Base-by-base conservation (phyloP, 2,113 vertebrate genomes). In the Balaeniceps rex region DNA sequence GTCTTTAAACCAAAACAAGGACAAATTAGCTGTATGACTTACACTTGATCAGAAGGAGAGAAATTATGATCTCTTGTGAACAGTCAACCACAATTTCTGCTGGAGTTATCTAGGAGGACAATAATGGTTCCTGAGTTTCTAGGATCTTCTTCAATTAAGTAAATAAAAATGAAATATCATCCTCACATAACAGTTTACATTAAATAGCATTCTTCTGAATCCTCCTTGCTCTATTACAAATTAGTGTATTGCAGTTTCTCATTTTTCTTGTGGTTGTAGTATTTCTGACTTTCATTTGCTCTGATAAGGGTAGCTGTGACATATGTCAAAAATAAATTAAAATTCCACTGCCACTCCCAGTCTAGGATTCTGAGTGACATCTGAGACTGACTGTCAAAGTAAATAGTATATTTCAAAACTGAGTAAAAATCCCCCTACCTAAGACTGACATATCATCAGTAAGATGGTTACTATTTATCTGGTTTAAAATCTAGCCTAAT, bases 381-480 rank as follows among this genome's bases (percentile, higher is more conserved):
- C 21, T 87, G 81, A 91, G 87, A 83, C 74, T 79, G 55, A 33
- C 38, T 94, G 83, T 76, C 70, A 65, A 85, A 89, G 21, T 66
- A 93, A 94, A 93, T 54, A 94, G 24, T 58, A 8, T 70, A 87
- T 87, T 94, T 95, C 61, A 92, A 87, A 92, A 89, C 18, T 28
- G 55, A 79, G 21, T 83, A 79, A 91, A 97, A 95, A 72, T 85
- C 11, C 23, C 54, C 8, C 28, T 74, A 44, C 47, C 40, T 65
- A 70, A 76, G 63, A 51, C 36, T 76, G 77, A 70, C 44, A 64
- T 75, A 38, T 90, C n/a, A 76, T 82, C 69, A 79, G 34, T 79
- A 82, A 83, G 29, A 52, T 76, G 52, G 31, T 33, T 94, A 54
- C 47, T 88, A 7, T 82, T 88, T 77, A 26, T 68, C 42, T 84